Evolutionary conservation across 2,888 invertebrate genomes (phyloP).

Genomic region (Scaptomyza reducta): DNA sequence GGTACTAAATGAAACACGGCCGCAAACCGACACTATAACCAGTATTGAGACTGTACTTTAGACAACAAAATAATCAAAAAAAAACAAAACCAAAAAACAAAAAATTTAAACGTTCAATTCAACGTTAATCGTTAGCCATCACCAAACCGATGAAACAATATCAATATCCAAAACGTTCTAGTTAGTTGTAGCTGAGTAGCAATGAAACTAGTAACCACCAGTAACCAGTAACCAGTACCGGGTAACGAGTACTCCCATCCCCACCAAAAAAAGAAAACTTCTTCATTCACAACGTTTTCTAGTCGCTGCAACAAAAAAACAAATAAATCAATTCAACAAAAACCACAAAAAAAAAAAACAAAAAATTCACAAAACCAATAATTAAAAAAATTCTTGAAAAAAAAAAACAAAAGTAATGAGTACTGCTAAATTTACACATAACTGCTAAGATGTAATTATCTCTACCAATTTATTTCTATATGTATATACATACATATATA

Average conservation of each 20-base stretch:
- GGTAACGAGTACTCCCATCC: conserved; percentile 25
- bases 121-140: conserved; percentile 25
- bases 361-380: conserved; percentile 27
- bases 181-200: conserved; percentile 40
- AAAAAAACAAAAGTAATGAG: conserved; percentile 33
- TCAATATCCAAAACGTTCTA: conserved; percentile 24
- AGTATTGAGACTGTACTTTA: conserved; percentile 84
- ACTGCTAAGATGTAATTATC: conserved; percentile 77
- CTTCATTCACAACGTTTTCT: conserved; percentile 33
- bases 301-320: conserved; percentile 28
- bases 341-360: conserved; percentile 4
- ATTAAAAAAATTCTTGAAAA: conserved; percentile 51
- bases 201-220: conserved; percentile 19
- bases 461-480: conserved; percentile 50
- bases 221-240: conserved; percentile 25
- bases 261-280: conserved; percentile 2
- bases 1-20: conserved; percentile 85
- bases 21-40: conserved; percentile 78
- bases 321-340: background rate
- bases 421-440: conserved; percentile 72
- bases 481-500: conserved; percentile 22
- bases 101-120: conserved; percentile 1
- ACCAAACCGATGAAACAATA: conserved; percentile 31
- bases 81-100: conserved; percentile 20
- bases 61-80: conserved; percentile 42